Evolutionary conservation across 2,888 invertebrate species (phyloP), one percentile per base, ranked within the genome.

Genomic region (Amiota mariae): DNA sequence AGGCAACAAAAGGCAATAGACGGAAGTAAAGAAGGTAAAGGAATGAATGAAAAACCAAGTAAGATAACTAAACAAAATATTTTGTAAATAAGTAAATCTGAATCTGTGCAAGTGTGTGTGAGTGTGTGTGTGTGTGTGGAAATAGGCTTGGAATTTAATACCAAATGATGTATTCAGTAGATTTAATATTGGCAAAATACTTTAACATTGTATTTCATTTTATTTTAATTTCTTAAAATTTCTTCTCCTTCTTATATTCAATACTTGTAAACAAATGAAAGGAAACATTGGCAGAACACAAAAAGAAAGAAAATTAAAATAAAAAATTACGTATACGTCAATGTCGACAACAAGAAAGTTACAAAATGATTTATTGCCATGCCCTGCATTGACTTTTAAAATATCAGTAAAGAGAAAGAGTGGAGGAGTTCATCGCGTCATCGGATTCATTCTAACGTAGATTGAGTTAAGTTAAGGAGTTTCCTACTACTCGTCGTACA

Each of bases 1-100:
- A 59, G 11, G 74, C 77, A 75, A 78, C 67, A 78, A 68, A 73
- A 36, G 36, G 6, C 36, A 73, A 54, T 49, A 48, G 15, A n/a
- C 13, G 61, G 13, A 71, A 57, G 59, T 61, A 57, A 36, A 59
- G 36, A 20, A 48, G 13, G 54, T 15, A 57, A 46, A 6, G 15
- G 57, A 70, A 48, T 15, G 46, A 47, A n/a, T n/a, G n/a, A n/a
- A n/a, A 36, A 70, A 13, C 24, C 20, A 54, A 46, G 51, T 46
- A n/a, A 48, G 61, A 20, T 54, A 6, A 36, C 36, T 2, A 36
- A 36, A 6, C 36, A 36, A 2, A 36, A 36, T 36, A 36, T 36
- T 36, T 36, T 36, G 36, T 36, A 36, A 36, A 36, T 36, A 36
- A 2, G 36, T 36, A 36, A 36, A 36, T 36, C 4, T 36, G 6